These are phyloP conservation scores for Balearica regulorum DNA, from an alignment of 2,797 vertebrate genomes.

Conservation along the genomic window DNA sequence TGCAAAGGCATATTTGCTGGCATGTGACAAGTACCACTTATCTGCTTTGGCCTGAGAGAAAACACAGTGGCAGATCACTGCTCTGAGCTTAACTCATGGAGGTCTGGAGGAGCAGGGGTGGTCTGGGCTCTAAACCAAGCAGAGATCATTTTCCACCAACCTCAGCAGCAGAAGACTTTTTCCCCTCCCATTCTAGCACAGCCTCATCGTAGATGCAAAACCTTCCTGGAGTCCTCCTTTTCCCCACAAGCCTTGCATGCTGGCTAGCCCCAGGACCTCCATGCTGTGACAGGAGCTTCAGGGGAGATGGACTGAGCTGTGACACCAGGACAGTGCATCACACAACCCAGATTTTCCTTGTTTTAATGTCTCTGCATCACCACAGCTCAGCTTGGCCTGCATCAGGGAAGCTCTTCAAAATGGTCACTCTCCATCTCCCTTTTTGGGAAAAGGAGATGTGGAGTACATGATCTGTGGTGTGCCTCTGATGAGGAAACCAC, in stretches of 20 bases:
- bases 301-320: neutral
- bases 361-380: neutral
- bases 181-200: neutral
- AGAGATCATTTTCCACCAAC: neutral
- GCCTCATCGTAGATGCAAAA: neutral
- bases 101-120: neutral
- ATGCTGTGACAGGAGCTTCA: neutral
- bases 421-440: neutral
- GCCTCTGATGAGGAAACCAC: neutral
- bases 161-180: neutral
- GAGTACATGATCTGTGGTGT: fast-evolving
- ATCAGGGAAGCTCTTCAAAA: neutral
- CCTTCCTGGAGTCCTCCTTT: neutral
- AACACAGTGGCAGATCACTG: neutral
- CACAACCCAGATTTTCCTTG: neutral
- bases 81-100: neutral
- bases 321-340: neutral
- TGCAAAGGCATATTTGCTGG: too few species aligned
- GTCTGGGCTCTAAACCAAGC: neutral
- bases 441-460: neutral
- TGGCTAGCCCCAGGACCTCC: neutral
- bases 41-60: neutral
- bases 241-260: fast-evolving
- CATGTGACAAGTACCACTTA: neutral
- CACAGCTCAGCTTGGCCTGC: neutral